Evolutionary conservation across 1,140 invertebrate genomes (phyloP).

Genomic region (Geopemphigus sp.): DNA sequence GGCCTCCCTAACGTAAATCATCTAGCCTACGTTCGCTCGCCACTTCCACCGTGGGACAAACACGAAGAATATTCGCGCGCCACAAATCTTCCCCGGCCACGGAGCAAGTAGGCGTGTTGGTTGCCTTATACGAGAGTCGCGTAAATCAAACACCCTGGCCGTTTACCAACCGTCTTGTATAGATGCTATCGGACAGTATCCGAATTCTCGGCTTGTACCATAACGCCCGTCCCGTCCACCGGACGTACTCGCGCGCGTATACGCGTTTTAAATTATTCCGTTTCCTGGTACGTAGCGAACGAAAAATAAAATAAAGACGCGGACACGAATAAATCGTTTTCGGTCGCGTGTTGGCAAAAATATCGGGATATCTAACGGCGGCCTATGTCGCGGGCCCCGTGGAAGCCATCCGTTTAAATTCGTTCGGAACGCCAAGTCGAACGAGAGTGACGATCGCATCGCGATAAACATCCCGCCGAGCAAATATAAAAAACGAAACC

Average conservation of each 20-base stretch:
- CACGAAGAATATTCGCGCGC: conserved; percentile 27
- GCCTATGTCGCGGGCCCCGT: too few species aligned
- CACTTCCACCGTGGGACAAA: conserved; percentile 10
- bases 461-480: too few species aligned
- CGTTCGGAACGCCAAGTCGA: too few species aligned
- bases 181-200: conserved; percentile 28
- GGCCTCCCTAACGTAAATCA: conserved; percentile 4
- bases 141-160: conserved; percentile 47
- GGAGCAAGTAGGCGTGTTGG: conserved; percentile 34
- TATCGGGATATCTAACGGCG: too few species aligned
- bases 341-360: too few species aligned
- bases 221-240: background rate
- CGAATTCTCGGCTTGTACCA: conserved; percentile 30
- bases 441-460: too few species aligned
- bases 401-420: too few species aligned
- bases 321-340: conserved; percentile 38
- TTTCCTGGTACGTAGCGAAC: conserved; percentile 3
- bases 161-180: conserved; percentile 44
- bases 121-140: conserved; percentile 28
- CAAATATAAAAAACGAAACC: too few species aligned
- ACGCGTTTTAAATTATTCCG: conserved; percentile 25
- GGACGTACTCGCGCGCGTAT: conserved; percentile 1
- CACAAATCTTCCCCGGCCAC: conserved; percentile 38
- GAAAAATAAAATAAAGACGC: background rate
- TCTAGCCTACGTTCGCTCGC: background rate